Evolutionary conservation across 1,140 invertebrate genomes (phyloP), one percentile per base, ranked within the genome.

Genomic region (Brachionus paranguensis): DNA sequence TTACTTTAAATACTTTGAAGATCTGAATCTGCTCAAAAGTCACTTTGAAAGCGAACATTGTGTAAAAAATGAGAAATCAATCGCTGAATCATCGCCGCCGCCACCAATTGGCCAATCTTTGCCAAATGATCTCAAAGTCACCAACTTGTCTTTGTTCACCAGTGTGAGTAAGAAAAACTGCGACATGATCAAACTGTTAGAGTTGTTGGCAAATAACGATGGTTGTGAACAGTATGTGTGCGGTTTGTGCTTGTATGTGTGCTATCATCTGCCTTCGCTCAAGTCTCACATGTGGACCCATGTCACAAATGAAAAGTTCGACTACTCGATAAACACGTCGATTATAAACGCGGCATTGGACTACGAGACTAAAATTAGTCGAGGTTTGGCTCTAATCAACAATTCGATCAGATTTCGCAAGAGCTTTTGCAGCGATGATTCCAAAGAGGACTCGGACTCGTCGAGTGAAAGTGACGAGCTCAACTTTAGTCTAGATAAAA

Each of bases 281-380:
- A 89, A 89, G 83, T 89, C 88, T 0, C 89, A 89, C 86, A 89
- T 89, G 88, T 89, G 89, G 89, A 85, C 88, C 4, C 89, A 89
- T 85, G 88, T 88, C 20, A 87, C 86, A 74, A 88, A 89, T 74
- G 84, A 86, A 20, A 88, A 88, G 85, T 89, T 88, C 84, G 88
- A 87, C 85, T 89, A 89, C 55, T 86, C 88, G 83, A 87, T 87
- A 64, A 88, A 88, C 68, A 89, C 89, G 78, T 87, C 87, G 60
- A 88, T 88, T 64, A 89, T 89, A 74, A 89, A 89, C 84, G 88
- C 88, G 8, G 88, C 88, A 29, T 88, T 89, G 47, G 88, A 89
- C 83, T 88, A 88, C 83, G 88, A 89, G 84, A 86, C 85, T 33
- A 76, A 76, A 6, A 27, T 76, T 1, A 76, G 43, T 76, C n/a